Base-by-base conservation (phyloP, 2,888 invertebrate genomes). In the Timandra comae region DNA sequence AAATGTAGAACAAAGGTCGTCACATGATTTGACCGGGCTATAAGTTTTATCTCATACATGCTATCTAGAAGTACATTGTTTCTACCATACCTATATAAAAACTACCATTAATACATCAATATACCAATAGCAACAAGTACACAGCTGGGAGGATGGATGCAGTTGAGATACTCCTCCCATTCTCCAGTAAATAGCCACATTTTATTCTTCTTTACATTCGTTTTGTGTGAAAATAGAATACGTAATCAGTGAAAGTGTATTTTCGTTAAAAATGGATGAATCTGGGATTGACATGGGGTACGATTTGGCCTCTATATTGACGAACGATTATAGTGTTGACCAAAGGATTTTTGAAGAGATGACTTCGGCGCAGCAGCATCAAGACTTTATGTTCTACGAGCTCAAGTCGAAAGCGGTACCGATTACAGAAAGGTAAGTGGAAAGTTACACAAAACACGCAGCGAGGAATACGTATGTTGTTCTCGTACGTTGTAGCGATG, bases 251-350 rank as follows among this genome's bases (percentile, higher is more conserved):
- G 82, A 53, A 61, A 70, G 75, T 63, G 75, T 74, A 77, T 57
- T 63, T 57, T 51, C 58, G 56, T 60, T 61, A 39, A 52, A 68
- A 65, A 89, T 89, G 89, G 88, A 89, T 72, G 89, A 89, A 69
- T 89, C 89, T 54, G 89, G 89, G 48, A 88, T 89, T 52, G 89
- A 89, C 59, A 87, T 90, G 87, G 89, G 86, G 42, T 90, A 88
- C 60, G 89, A 90, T 79, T 84, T 90, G 57, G 87, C 87, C 40
- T 86, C 88, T 45, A 79, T 88, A 49, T 77, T 88, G 46, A 77
- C 84, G 46, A 87, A 87, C 58, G 87, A 87, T 67, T 82, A 79
- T 52, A 86, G 75, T 56, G 69, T 74, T 51, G 86, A 87, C 56
- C 81, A 81, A 58, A 85, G 74, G 68, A 81, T 81, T 46, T 76